Evolutionary conservation across 2,797 vertebrate species (phyloP).

Genomic region (Clarias pachynema): DNA sequence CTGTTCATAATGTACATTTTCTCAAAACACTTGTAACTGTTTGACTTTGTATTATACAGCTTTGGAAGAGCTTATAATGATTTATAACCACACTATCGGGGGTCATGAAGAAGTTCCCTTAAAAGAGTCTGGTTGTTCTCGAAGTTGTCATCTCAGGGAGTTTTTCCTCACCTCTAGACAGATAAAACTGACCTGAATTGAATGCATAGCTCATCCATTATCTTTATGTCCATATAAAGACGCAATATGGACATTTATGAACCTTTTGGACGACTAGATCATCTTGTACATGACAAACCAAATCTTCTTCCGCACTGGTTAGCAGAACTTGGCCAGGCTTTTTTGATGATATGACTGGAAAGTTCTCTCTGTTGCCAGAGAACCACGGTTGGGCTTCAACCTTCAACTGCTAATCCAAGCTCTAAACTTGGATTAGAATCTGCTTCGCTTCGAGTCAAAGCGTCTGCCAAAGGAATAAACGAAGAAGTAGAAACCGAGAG

Average conservation of each 20-base stretch:
- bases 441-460: neutral
- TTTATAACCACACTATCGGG: neutral
- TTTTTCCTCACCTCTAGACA: neutral
- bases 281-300: neutral
- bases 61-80: neutral
- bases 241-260: neutral
- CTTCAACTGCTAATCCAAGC: slow-evolving; percentile 8
- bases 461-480: slow-evolving; percentile 17
- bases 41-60: neutral
- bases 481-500: neutral
- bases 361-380: neutral
- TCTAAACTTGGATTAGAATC: slow-evolving; percentile 9
- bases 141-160: neutral
- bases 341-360: neutral
- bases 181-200: neutral
- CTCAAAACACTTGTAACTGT: neutral
- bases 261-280: neutral
- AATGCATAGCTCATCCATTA: neutral
- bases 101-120: neutral
- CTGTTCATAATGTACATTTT: neutral
- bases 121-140: neutral
- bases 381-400: neutral
- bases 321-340: neutral
- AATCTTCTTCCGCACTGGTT: neutral
- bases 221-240: neutral